phyloP scores from a whole-genome alignment of 2,888 invertebrate species.

The Dexiosoma caninum region DNA sequence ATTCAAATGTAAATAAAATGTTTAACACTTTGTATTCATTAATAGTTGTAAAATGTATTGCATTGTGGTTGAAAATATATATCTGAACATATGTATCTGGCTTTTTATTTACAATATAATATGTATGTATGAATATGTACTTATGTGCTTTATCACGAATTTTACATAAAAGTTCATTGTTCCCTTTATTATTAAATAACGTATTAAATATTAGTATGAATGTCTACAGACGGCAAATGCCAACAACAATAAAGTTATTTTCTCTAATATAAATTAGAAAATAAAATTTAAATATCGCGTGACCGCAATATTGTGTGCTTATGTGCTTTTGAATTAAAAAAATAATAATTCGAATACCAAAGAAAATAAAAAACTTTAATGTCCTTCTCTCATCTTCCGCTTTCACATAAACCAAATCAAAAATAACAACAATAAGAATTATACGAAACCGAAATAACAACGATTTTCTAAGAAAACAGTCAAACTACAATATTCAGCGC shows the following conservation, averaged over 20 bases:
- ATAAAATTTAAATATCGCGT: constrained; percentile 58
- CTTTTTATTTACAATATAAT: neutral
- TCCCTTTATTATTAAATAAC: constrained; percentile 32
- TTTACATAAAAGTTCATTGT: constrained; percentile 42
- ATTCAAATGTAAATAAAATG: no score
- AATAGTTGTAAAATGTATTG: no score
- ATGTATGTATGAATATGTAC: no score
- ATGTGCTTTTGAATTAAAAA: neutral
- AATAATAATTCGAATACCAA: neutral
- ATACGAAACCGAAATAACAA: no score
- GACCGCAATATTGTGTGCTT: constrained; percentile 32
- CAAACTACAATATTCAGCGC: no score
- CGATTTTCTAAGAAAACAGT: no score
- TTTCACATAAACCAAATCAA: neutral
- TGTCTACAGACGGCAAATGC: constrained; percentile 2
- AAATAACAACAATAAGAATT: neutral
- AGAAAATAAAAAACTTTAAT: neutral
- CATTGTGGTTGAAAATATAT: neutral
- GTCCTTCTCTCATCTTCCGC: neutral
- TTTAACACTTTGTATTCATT: no score
- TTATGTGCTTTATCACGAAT: neutral
- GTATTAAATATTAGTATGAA: constrained; percentile 17
- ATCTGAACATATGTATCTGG: no score
- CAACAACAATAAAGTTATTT: neutral
- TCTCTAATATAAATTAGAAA: constrained; percentile 5